A percentile compares a stretch with the other conserved stretches of the same genome.
Evolutionary conservation across 2,888 invertebrate genomes (phyloP).

Genomic region (Caenorhabditis plicata): DNA sequence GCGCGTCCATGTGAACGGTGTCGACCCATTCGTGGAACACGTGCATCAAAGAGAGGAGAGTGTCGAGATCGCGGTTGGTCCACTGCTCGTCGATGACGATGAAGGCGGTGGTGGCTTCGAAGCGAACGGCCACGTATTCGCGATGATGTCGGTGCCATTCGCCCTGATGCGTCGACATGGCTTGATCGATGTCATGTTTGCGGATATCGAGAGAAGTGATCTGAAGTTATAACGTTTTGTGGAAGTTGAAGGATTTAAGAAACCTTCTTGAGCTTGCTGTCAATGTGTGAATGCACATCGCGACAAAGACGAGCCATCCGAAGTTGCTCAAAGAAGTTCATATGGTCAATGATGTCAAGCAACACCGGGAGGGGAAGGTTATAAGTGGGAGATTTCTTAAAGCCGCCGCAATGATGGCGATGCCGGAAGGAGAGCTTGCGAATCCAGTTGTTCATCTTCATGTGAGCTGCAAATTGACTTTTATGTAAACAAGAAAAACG

Average conservation of each 20-base stretch:
- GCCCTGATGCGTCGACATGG: conserved; percentile 11
- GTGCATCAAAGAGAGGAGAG: conserved; percentile 46
- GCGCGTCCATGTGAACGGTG: conserved; percentile 56
- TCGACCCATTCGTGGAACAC: conserved; percentile 47
- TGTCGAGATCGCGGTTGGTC: conserved; percentile 52
- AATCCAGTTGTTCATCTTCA: conserved; percentile 23
- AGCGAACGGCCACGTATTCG: conserved; percentile 36
- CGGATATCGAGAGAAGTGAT: conserved; percentile 32
- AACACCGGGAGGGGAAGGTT: neutral
- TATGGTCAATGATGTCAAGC: conserved; percentile 20
- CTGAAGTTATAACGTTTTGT: conserved; percentile 11
- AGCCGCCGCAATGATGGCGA: conserved; percentile 1
- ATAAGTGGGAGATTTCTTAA: neutral
- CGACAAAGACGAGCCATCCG: conserved; percentile 16
- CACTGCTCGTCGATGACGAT: conserved; percentile 51
- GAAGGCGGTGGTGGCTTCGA: conserved; percentile 20
- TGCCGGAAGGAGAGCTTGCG: conserved; percentile 24
- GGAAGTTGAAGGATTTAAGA: neutral
- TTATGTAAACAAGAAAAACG: neutral
- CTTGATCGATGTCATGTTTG: conserved; percentile 34
- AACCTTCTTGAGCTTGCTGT: conserved; percentile 15
- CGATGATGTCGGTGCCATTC: conserved; percentile 12
- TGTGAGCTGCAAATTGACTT: neutral
- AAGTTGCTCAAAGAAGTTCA: conserved; percentile 35
- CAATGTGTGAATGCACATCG: conserved; percentile 24